These are phyloP conservation scores for Scarus forsteni DNA, from an alignment of 2,797 vertebrate genomes.

Conservation along the genomic window DNA sequence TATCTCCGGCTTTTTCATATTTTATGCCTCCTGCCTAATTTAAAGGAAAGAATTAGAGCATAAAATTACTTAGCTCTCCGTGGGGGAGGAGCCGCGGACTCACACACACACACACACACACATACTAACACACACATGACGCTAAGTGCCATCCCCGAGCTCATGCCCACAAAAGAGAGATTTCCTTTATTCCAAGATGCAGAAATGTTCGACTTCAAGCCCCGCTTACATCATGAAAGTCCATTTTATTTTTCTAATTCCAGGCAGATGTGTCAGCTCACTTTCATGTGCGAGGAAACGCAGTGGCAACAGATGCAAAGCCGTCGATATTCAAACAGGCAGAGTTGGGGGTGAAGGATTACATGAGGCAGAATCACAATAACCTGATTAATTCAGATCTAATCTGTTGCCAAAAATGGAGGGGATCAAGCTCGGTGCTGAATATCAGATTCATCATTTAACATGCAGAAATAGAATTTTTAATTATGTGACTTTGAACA, in stretches of 20 bases:
- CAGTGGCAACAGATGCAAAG: constrained; percentile 20
- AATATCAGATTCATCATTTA: constrained; percentile 23
- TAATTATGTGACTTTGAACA: constrained; percentile 14
- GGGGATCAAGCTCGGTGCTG: not conserved
- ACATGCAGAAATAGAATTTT: constrained; percentile 22
- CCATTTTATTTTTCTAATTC: not conserved
- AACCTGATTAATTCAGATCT: constrained; percentile 47
- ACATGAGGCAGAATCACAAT: constrained; percentile 35
- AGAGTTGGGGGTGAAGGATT: constrained; percentile 15
- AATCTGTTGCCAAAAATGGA: constrained; percentile 40
- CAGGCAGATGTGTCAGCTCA: not conserved
- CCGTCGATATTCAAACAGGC: constrained; percentile 4
- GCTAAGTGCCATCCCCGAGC: constrained; percentile 51
- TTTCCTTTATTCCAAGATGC: constrained; percentile 39
- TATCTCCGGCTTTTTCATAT: constrained; percentile 80
- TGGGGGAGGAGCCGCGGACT: constrained; percentile 62
- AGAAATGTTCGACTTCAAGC: constrained; percentile 30
- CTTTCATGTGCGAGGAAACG: constrained; percentile 23
- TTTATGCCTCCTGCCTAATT: constrained; percentile 83
- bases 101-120: not conserved
- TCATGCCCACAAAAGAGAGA: constrained; percentile 53
- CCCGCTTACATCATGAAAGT: constrained; percentile 19
- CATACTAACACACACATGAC: constrained; percentile 47
- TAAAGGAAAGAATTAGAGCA: constrained; percentile 83
- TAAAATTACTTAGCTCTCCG: constrained; percentile 75